Conservation (phyloP, 2,888 invertebrate genomes). For the Urechis unicinctus region DNA sequence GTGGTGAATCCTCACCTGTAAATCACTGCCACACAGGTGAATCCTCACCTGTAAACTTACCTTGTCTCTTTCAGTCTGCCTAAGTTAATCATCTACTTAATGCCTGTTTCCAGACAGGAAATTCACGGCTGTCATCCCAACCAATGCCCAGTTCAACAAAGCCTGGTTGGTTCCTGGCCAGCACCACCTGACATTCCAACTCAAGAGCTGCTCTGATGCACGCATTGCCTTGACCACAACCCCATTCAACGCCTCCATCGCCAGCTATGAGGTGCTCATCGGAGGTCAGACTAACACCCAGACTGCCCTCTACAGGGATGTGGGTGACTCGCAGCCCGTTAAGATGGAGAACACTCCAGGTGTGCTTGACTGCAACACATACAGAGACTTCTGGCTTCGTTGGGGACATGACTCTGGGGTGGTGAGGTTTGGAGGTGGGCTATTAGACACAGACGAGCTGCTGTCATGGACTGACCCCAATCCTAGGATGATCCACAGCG, state of each 20-base stretch:
- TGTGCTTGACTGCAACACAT: constrained; percentile 9
- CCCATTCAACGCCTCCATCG: background rate
- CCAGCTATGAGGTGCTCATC: background rate
- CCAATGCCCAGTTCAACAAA: background rate
- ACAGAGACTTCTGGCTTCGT: constrained; percentile 7
- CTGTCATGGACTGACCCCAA: background rate
- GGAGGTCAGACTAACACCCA: background rate
- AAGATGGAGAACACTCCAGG: background rate
- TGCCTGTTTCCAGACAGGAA: background rate
- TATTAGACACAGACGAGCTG: background rate
- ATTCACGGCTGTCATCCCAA: background rate
- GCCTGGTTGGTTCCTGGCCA: background rate
- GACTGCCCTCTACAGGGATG: background rate
- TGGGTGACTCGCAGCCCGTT: background rate
- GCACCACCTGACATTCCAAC: background rate
- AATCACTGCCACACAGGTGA: too few relatives aligned
- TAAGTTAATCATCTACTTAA: too few relatives aligned
- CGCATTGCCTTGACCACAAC: background rate
- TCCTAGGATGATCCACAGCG: background rate
- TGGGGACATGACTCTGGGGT: background rate
- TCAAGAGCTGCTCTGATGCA: background rate
- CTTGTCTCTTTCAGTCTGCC: too few relatives aligned
- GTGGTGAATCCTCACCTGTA: too few relatives aligned
- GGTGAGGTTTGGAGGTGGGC: background rate
- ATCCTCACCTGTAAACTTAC: too few relatives aligned